Conservation (phyloP, 1,140 invertebrate genomes). For the Aphelinus atriplicis region DNA sequence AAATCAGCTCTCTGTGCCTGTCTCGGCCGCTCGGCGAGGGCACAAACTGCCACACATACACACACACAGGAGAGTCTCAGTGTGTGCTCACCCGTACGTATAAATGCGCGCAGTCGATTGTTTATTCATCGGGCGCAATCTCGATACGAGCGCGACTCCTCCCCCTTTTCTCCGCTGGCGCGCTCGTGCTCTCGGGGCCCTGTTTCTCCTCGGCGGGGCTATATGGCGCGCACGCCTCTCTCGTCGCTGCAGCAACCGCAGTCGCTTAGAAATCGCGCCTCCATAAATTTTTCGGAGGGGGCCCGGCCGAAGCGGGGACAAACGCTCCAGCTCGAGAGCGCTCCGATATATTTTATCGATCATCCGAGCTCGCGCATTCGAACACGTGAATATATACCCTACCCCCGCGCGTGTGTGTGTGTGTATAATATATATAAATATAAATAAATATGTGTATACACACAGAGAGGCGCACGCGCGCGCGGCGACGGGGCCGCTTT, state of each 20-base stretch:
- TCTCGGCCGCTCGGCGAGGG: background rate
- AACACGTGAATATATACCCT: too few species aligned
- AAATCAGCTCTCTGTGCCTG: background rate
- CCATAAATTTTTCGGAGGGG: constrained; percentile 28
- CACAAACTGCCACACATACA: background rate
- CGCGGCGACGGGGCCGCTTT: background rate
- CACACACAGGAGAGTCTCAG: too few species aligned
- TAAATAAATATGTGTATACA: too few species aligned
- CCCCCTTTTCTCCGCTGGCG: constrained; percentile 9
- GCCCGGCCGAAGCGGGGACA: background rate
- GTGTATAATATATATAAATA: too few species aligned
- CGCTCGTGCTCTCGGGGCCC: background rate
- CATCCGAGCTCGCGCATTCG: background rate
- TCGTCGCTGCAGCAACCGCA: background rate
- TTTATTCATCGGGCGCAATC: constrained; percentile 35
- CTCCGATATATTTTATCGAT: constrained; percentile 38
- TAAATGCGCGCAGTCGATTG: constrained; percentile 17
- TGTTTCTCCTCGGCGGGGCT: constrained; percentile 3
- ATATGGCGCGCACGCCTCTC: constrained; percentile 16
- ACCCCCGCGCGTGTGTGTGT: too few species aligned
- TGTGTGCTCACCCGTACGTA: too few species aligned
- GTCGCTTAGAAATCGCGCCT: constrained; percentile 36
- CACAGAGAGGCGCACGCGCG: too few species aligned
- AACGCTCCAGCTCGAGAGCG: background rate
- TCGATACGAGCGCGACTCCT: constrained; percentile 13